Evolutionary conservation across 2,113 vertebrate species (phyloP).

Genomic region (Bombycilla garrulus): DNA sequence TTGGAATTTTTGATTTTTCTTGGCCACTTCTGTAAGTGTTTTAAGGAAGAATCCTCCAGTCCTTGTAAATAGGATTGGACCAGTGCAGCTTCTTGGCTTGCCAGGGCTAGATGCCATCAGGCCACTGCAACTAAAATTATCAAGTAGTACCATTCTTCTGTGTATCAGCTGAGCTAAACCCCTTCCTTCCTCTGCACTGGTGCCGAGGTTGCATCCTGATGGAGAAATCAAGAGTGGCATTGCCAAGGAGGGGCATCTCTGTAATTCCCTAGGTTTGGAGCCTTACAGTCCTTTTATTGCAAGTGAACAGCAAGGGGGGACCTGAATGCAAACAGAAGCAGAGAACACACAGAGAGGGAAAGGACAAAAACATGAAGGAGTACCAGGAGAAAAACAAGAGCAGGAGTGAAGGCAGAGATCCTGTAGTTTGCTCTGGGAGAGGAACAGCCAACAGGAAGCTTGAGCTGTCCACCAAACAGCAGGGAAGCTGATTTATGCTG

Average conservation of each 20-base stretch:
- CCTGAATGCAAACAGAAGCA: background rate
- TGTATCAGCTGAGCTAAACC: background rate
- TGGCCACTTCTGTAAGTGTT: background rate
- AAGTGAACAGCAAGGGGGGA: background rate
- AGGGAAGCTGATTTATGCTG: background rate
- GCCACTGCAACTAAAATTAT: background rate
- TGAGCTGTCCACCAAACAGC: background rate
- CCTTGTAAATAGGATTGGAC: background rate
- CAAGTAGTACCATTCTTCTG: background rate
- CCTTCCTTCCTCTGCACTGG: background rate
- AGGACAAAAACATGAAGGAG: background rate
- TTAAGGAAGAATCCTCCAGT: background rate
- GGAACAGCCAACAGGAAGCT: background rate
- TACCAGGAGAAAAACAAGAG: background rate
- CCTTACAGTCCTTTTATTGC: background rate
- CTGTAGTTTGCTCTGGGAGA: accelerated
- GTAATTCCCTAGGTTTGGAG: background rate
- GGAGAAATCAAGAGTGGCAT: background rate
- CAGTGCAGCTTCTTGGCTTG: background rate
- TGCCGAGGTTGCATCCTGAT: background rate
- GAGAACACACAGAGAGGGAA: background rate
- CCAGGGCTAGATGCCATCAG: background rate
- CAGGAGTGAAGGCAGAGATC: background rate
- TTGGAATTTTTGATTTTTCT: background rate
- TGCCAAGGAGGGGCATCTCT: background rate